Conservation (phyloP, 2,113 vertebrate species). For the Shinisaurus crocodilurus region DNA sequence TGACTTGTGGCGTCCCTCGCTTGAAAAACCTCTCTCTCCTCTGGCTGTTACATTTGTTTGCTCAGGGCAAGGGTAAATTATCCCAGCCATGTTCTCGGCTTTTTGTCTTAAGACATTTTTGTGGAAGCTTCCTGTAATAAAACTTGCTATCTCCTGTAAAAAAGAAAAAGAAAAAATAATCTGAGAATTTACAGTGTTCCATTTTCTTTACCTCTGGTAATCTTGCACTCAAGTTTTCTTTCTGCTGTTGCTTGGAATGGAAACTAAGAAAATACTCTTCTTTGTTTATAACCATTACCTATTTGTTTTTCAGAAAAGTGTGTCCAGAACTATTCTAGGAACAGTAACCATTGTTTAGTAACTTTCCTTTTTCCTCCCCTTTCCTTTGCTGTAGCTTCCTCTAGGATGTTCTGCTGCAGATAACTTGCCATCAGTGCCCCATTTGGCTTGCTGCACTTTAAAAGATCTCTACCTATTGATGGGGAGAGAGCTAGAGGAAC, state of each 20-base stretch:
- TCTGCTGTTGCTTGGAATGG: background rate
- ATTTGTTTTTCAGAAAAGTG: background rate
- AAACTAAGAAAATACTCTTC: background rate
- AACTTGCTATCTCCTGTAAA: background rate
- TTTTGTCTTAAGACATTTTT: background rate
- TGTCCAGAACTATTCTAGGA: background rate
- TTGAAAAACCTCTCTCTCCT: background rate
- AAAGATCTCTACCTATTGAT: slow-evolving; percentile 93
- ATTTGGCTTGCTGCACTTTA: slow-evolving; percentile 84
- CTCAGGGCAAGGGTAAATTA: background rate
- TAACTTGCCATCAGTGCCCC: slow-evolving; percentile 76
- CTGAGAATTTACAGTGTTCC: background rate
- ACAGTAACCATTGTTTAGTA: background rate
- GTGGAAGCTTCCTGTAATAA: background rate
- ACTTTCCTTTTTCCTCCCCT: background rate
- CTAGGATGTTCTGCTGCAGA: slow-evolving; percentile 73
- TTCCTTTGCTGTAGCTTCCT: slow-evolving; percentile 78
- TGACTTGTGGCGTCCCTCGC: background rate
- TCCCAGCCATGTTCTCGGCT: background rate
- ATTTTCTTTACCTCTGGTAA: background rate
- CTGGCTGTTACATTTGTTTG: background rate
- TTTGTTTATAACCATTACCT: background rate
- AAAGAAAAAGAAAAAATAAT: background rate
- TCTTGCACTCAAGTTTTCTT: background rate
- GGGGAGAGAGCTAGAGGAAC: slow-evolving; percentile 92